Conservation (phyloP, 2,888 invertebrate species). For the Drosophila testacea region DNA sequence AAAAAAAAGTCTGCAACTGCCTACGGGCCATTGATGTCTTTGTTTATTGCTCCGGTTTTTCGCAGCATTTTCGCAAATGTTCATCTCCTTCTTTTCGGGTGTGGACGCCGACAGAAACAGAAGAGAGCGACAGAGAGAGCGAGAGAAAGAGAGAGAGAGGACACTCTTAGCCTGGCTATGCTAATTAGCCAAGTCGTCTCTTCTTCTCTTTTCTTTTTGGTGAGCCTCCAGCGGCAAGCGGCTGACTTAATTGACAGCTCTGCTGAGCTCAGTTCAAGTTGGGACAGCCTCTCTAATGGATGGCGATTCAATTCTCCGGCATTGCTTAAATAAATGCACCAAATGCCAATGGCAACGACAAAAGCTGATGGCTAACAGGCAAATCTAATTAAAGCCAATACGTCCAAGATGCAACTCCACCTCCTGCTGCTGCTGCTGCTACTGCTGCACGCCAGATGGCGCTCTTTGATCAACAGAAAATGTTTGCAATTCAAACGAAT, state of each 20-base stretch:
- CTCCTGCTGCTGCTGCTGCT: neutral
- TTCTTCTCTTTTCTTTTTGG: conserved; percentile 13
- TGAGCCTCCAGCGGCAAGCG: conserved; percentile 26
- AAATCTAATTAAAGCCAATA: conserved; percentile 63
- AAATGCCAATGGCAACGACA: conserved; percentile 41
- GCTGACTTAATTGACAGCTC: conserved; percentile 55
- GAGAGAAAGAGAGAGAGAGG: neutral
- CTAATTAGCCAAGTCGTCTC: conserved; percentile 49
- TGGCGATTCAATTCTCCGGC: conserved; percentile 14
- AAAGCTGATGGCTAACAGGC: conserved; percentile 57
- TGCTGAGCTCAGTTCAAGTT: conserved; percentile 13
- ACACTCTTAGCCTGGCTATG: conserved; percentile 39
- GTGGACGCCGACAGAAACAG: neutral
- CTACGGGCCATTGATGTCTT: conserved; percentile 71
- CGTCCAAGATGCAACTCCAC: conserved; percentile 19
- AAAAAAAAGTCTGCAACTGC: conserved; percentile 19
- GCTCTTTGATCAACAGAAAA: conserved; percentile 18
- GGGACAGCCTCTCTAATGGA: conserved; percentile 16
- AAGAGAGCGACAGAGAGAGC: neutral
- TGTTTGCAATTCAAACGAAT: conserved; percentile 1
- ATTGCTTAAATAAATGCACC: conserved; percentile 49
- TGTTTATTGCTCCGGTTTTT: conserved; percentile 73
- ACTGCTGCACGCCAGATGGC: conserved; percentile 40
- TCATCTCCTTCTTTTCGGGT: conserved; percentile 7
- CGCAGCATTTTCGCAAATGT: conserved; percentile 7